These are phyloP conservation scores for Mormyrops attenuatus DNA, from an alignment of 2,797 vertebrate species.

Conservation along the genomic window DNA sequence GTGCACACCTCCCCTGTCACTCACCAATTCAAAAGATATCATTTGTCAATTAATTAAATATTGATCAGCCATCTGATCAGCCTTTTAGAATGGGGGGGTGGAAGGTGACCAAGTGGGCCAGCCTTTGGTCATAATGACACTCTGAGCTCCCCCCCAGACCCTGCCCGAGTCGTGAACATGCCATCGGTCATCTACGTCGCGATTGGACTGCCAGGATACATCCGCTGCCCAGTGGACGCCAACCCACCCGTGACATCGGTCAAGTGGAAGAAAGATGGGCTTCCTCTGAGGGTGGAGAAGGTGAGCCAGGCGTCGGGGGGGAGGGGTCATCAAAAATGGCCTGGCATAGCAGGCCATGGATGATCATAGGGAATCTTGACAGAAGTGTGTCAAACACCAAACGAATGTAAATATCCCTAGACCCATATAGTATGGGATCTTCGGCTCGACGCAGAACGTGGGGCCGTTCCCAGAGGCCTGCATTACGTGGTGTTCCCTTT, in stretches of 20 bases:
- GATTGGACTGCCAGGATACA: constrained; percentile 88
- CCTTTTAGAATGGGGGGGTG: neutral
- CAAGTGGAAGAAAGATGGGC: constrained; percentile 96
- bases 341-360: neutral
- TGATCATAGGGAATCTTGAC: neutral
- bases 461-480: neutral
- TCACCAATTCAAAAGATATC: neutral
- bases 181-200: constrained; percentile 90
- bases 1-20: neutral
- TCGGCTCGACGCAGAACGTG: neutral
- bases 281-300: constrained; percentile 79
- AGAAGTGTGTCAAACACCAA: neutral
- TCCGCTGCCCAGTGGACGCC: constrained; percentile 94
- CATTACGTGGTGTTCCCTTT: neutral
- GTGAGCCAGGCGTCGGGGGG: constrained; percentile 38
- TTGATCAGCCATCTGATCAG: neutral
- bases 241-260: constrained; percentile 87
- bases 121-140: neutral
- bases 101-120: neutral
- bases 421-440: neutral
- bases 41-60: neutral
- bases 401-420: neutral
- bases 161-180: constrained; percentile 96
- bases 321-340: neutral
- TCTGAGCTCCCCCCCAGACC: constrained; percentile 59